Evolutionary conservation across 2,113 vertebrate genomes (phyloP).

Genomic region (Chloroceryle aenea): DNA sequence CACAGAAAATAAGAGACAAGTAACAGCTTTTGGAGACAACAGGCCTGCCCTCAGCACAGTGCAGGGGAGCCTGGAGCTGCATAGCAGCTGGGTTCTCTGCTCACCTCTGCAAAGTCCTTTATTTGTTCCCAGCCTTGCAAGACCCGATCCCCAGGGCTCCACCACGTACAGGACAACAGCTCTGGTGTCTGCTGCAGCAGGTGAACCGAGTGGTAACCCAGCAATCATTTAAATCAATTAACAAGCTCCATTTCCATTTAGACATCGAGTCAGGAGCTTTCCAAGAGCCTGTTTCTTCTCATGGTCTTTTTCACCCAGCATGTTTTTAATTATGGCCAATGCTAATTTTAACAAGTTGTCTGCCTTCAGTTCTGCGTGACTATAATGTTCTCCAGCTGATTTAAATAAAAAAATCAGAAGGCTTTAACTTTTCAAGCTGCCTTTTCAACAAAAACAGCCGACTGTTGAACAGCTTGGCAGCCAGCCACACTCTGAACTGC

Average conservation of each 20-base stretch:
- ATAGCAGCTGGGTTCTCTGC: neutral
- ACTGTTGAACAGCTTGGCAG: slow-evolving; percentile 24
- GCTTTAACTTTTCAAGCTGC: slow-evolving; percentile 68
- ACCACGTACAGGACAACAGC: neutral
- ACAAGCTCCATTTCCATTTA: slow-evolving; percentile 43
- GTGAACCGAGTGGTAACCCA: neutral
- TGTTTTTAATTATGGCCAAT: slow-evolving; percentile 64
- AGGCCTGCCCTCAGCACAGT: neutral
- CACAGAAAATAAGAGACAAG: neutral
- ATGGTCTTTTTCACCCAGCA: neutral
- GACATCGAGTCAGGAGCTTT: slow-evolving; percentile 33
- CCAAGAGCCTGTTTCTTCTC: slow-evolving; percentile 60
- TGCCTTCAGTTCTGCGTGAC: slow-evolving; percentile 50
- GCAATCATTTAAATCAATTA: slow-evolving; percentile 41
- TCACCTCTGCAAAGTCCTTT: too few species aligned
- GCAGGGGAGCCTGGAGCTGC: neutral
- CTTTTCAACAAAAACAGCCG: slow-evolving; percentile 47
- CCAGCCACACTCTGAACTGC: rapidly evolving
- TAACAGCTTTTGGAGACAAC: neutral
- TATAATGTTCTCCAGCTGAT: slow-evolving; percentile 71
- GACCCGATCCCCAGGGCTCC: neutral
- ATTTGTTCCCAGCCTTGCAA: neutral
- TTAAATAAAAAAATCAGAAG: slow-evolving; percentile 36
- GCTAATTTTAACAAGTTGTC: slow-evolving; percentile 68
- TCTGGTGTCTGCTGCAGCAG: neutral